Base-by-base conservation (phyloP, 2,888 invertebrate genomes). In the Xanthia togata region DNA sequence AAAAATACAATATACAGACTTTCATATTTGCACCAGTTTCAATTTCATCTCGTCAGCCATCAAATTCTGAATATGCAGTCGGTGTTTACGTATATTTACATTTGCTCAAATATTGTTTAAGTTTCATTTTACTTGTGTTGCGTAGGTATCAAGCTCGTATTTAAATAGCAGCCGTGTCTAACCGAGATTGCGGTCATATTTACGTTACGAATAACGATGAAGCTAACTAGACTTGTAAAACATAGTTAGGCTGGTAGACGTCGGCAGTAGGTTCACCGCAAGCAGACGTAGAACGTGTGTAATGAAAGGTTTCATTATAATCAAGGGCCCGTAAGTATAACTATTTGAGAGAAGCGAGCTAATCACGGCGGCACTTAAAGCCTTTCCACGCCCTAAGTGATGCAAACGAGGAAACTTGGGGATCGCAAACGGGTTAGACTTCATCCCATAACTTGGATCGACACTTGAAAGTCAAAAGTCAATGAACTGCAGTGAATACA, bases 321-420 rank as follows among this genome's bases (percentile, higher is more conserved):
- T 91, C 89, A 90, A 89, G 89, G 88, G 89, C 87, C 82, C 82
- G 87, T 89, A 89, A 83, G 89, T 87, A 87, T 90, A 90, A 91
- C 92, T 91, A 91, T 90, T 88, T 85, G 80, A 84, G 86, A 89
- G 88, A 78, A 85, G 89, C 76, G 85, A 91, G 91, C 93, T 95
- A 94, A 94, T 94, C 94, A 94, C 93, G 92, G 89, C 88, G 88
- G 89, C 91, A 91, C 92, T 93, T 91, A 90, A 93, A 93, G 93
- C 94, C 93, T 94, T 94, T 93, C 91, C 91, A 90, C 91, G 92
- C 92, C 93, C 91, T 93, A 93, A 94, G 93, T 94, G 92, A 95
- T 95, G 94, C 93, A 95, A 95, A 96, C 94, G 94, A 95, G 93
- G 90, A 94, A 95, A 95, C 93, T 95, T 95, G 88, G 91, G 90